Evolutionary conservation across 2,888 invertebrate species (phyloP).

Genomic region (Macropis europaea): DNA sequence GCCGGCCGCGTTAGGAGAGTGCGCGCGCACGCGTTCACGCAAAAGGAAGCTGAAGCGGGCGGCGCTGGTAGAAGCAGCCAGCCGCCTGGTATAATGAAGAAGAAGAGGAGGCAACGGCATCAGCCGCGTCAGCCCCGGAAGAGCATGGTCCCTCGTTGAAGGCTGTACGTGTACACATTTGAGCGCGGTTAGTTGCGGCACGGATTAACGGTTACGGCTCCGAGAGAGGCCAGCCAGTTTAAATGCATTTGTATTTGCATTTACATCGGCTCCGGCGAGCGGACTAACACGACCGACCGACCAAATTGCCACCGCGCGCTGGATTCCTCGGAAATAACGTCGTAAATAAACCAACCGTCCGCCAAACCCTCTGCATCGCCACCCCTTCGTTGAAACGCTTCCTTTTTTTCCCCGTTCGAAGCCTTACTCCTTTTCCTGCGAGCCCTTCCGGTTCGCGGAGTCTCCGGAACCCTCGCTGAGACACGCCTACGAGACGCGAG

Average conservation of each 20-base stretch:
- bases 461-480: conserved; percentile 32
- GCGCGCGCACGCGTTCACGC: conserved; percentile 15
- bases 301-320: conserved; percentile 62
- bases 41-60: conserved; percentile 36
- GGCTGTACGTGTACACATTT: conserved; percentile 44
- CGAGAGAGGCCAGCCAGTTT: conserved; percentile 44
- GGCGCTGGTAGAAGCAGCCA: neutral
- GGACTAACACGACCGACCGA: conserved; percentile 57
- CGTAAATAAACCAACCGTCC: conserved; percentile 60
- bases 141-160: conserved; percentile 35
- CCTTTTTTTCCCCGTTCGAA: conserved; percentile 17
- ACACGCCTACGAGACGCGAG: conserved; percentile 33
- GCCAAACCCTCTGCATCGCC: conserved; percentile 7
- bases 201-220: conserved; percentile 63
- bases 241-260: conserved; percentile 71
- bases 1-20: conserved; percentile 24
- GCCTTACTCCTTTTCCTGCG: conserved; percentile 12
- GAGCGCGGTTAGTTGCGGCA: conserved; percentile 62
- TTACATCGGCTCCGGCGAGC: conserved; percentile 65
- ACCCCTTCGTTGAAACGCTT: neutral
- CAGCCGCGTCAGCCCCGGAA: conserved; percentile 32
- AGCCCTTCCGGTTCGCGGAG: conserved; percentile 32
- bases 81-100: conserved; percentile 54
- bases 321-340: conserved; percentile 64
- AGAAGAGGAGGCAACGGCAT: conserved; percentile 47